These are phyloP conservation scores for Cavia aperea DNA, from an alignment of 2,113 vertebrate species.

Conservation along the genomic window DNA sequence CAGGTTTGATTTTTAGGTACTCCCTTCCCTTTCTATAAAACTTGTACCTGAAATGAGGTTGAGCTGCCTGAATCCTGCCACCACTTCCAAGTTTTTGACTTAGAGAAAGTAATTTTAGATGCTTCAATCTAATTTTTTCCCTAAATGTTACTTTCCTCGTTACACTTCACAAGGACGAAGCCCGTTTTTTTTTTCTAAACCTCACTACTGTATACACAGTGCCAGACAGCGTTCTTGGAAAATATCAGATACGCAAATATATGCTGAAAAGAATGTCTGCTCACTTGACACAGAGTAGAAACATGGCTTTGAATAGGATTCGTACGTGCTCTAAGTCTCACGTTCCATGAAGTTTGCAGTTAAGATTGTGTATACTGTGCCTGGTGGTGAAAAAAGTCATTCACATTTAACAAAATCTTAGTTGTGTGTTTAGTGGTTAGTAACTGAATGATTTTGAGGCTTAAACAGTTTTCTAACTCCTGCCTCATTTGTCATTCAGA, in stretches of 20 bases:
- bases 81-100: not conserved
- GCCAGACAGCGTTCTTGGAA: not conserved
- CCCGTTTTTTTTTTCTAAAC: not conserved
- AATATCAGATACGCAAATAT: not conserved
- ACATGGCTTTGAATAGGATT: not conserved
- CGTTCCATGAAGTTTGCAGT: not conserved
- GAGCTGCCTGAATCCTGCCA: not conserved
- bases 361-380: not conserved
- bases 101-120: not conserved
- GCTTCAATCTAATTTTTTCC: not conserved
- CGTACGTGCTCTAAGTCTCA: not conserved
- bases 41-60: not conserved
- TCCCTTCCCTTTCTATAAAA: not conserved
- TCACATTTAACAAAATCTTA: constrained; percentile 12
- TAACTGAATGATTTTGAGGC: not conserved
- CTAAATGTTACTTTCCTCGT: not conserved
- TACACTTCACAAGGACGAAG: not conserved
- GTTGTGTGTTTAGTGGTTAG: not conserved
- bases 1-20: not conserved
- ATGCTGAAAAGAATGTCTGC: not conserved
- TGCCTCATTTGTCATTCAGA: not conserved
- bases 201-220: not conserved
- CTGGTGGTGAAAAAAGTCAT: not conserved
- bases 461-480: not conserved
- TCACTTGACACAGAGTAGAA: not conserved